Base-by-base conservation (phyloP, 1,140 invertebrate genomes). In the Nebria ingens region DNA sequence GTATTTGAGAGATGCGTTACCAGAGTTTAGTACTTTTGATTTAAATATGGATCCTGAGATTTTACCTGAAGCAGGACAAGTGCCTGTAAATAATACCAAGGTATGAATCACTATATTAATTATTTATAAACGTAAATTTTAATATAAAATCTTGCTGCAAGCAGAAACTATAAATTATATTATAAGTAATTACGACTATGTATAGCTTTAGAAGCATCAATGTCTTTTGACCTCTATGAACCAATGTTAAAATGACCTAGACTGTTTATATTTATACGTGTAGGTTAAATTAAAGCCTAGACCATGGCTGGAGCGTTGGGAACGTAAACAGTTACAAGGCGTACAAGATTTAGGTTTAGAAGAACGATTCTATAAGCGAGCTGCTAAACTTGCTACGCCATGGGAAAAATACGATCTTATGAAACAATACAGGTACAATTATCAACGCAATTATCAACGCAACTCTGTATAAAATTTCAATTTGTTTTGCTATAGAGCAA, bases 381-480 rank as follows among this genome's bases (percentile, higher is more conserved):
- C 80, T 22, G 69, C 75, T 60, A 68, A 79, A 61, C 67, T 76
- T 34, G 75, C 73, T 50, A 88, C 77, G 63, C 88, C 89, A 9
- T 93, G 87, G 86, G 86, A 89, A 64, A 89, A 92, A 77, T 93
- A 86, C 74, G 94, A 98, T 72, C 74, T 97, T 34, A 95, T 98
- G 91, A 91, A 91, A 71, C 77, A 85, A 52, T 97, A 97, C 67
- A 85, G 93, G 83, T 85, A 77, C 68, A 53, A 53, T 53, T 38
- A 38, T n/a, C 19, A 19, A 9, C 9, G 12, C 4, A 21, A 25
- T 19, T 11, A 21, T 11, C 3, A 25, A 52, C 13, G 6, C 19
- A 19, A 13, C 51, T 19, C 4, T 52, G 21, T 52, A 19, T 21
- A 9, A n/a, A 52, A 11, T 9, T 52, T 19, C 20, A 20, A 6